Evolutionary conservation across 2,888 invertebrate species (phyloP).

Genomic region (Drosophila neotestacea): DNA sequence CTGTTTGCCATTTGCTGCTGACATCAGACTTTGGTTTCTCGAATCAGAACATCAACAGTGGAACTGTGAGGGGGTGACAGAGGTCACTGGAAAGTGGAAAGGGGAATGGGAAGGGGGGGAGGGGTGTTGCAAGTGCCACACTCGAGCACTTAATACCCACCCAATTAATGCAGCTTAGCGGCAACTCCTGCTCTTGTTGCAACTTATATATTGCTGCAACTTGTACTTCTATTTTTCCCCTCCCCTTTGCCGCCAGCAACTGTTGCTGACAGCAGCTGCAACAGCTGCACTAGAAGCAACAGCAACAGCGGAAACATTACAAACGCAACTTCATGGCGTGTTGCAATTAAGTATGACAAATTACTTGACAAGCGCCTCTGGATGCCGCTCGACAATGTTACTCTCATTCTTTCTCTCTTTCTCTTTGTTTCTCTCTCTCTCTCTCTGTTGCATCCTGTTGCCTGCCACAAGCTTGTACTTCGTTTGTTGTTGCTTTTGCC

Average conservation of each 20-base stretch:
- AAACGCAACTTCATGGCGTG: constrained; percentile 60
- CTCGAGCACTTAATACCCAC: constrained; percentile 54
- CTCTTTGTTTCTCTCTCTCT: constrained; percentile 12
- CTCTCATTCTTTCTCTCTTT: background rate
- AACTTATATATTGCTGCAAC: background rate
- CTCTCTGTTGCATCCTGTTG: constrained; percentile 34
- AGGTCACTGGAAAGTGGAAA: too few relatives aligned
- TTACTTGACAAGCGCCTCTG: constrained; percentile 72
- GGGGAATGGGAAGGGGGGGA: constrained; percentile 2
- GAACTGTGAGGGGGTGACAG: background rate
- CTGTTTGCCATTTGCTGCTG: constrained; percentile 17
- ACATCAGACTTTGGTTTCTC: constrained; percentile 28
- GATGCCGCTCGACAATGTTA: constrained; percentile 51
- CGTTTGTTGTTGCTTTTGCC: constrained; percentile 9
- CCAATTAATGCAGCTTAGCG: constrained; percentile 66
- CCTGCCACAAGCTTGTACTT: constrained; percentile 5
- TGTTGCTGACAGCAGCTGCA: constrained; percentile 30
- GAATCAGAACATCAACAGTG: constrained; percentile 26
- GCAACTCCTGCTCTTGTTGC: constrained; percentile 20
- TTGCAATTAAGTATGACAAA: constrained; percentile 73
- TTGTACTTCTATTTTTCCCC: background rate
- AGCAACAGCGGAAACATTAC: constrained; percentile 25
- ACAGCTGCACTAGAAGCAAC: constrained; percentile 6
- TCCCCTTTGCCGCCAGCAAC: background rate
- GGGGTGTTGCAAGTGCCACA: constrained; percentile 10